Conservation (phyloP, 2,888 invertebrate species). For the Dione vanillae region DNA sequence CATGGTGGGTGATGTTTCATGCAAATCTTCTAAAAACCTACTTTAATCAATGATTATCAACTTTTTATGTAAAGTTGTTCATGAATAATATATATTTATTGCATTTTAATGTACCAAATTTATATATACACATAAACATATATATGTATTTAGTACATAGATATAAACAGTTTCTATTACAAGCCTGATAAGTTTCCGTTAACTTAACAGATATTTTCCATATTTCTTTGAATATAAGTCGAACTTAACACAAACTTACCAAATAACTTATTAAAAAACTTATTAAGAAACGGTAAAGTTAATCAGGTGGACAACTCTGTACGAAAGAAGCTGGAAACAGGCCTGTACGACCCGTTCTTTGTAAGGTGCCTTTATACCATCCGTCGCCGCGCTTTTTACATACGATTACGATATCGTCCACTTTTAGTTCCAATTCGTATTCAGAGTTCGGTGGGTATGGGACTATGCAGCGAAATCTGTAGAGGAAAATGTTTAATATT, state of each 20-base stretch:
- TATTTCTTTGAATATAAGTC: not conserved
- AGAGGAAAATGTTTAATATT: slow-evolving; percentile 16
- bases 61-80: slow-evolving; percentile 2
- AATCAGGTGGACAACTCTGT: slow-evolving; percentile 79
- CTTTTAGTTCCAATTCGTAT: slow-evolving; percentile 94
- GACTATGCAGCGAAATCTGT: slow-evolving; percentile 94
- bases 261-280: not conserved
- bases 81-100: not conserved
- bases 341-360: slow-evolving; percentile 95
- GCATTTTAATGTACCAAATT: slow-evolving; percentile 8
- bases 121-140: not conserved
- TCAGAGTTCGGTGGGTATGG: slow-evolving; percentile 98
- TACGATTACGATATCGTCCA: slow-evolving; percentile 96
- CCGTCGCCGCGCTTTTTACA: slow-evolving; percentile 97
- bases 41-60: slow-evolving; percentile 2
- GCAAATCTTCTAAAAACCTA: not conserved
- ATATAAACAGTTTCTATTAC: not conserved
- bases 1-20: slow-evolving; percentile 2
- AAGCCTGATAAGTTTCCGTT: not conserved
- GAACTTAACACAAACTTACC: not conserved
- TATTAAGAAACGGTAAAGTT: slow-evolving; percentile 32
- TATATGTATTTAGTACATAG: slow-evolving; percentile 12
- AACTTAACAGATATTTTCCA: not conserved
- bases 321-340: slow-evolving; percentile 98
- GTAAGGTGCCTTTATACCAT: slow-evolving; percentile 97